Percentiles rank a stretch among this genome's conserved stretches.
Conservation (phyloP, 2,113 vertebrate genomes). For the Toxotes jaculatrix region DNA sequence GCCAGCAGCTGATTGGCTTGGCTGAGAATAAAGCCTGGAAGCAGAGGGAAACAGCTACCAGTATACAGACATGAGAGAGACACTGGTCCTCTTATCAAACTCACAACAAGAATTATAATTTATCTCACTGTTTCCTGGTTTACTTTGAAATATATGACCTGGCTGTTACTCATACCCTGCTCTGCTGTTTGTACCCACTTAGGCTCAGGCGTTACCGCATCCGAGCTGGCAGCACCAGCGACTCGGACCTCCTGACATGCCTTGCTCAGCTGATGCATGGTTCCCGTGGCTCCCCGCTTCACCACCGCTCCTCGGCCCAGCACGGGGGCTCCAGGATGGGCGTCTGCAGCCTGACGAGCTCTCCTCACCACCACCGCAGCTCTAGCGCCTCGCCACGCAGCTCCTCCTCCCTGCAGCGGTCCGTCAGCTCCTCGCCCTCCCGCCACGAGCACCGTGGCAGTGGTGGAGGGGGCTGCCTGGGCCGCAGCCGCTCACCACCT, state of each 20-base stretch:
- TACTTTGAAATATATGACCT: slow-evolving; percentile 9
- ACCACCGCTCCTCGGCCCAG: slow-evolving; percentile 80
- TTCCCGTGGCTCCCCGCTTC: slow-evolving; percentile 87
- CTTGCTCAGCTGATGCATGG: slow-evolving; percentile 97
- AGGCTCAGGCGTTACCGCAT: slow-evolving; percentile 93
- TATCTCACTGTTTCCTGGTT: neutral
- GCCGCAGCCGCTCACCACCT: slow-evolving; percentile 95
- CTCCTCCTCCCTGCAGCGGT: slow-evolving; percentile 93
- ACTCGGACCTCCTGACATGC: slow-evolving; percentile 95
- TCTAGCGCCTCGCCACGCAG: slow-evolving; percentile 95
- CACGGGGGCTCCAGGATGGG: slow-evolving; percentile 89
- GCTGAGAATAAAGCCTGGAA: no score
- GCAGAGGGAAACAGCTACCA: neutral
- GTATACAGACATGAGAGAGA: neutral
- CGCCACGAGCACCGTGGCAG: slow-evolving; percentile 88
- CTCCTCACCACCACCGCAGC: slow-evolving; percentile 91
- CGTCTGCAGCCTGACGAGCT: slow-evolving; percentile 89
- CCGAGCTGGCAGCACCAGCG: slow-evolving; percentile 92
- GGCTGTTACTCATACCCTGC: neutral
- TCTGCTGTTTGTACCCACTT: neutral
- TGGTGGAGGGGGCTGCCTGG: slow-evolving; percentile 86
- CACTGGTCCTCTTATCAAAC: neutral
- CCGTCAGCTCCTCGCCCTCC: slow-evolving; percentile 95
- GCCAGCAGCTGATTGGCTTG: no score
- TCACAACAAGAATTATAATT: neutral